Percentiles rank a stretch among this genome's conserved stretches.
Conservation (phyloP, 2,113 vertebrate genomes). For the Catharus minimus region DNA sequence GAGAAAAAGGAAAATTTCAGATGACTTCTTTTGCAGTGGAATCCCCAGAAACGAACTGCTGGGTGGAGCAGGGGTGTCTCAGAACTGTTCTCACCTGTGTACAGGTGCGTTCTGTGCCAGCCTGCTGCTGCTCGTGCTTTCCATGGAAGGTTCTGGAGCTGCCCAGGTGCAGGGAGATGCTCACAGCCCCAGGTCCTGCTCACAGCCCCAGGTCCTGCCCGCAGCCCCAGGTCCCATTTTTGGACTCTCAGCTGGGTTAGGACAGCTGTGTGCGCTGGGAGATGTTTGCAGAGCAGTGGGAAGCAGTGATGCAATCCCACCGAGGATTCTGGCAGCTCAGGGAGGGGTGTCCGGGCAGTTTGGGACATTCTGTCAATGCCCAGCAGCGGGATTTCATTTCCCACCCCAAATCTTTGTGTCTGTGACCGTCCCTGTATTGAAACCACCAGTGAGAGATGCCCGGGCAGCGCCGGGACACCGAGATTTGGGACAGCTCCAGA, state of each 20-base stretch:
- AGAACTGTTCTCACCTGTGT: accelerated
- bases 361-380: accelerated
- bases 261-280: accelerated
- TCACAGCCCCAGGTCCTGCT: not conserved
- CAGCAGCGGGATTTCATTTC: not conserved
- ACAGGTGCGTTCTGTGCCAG: accelerated
- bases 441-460: accelerated
- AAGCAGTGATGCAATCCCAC: accelerated
- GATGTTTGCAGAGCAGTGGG: accelerated
- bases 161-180: accelerated
- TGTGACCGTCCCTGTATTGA: not conserved
- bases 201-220: too few species aligned
- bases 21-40: not conserved
- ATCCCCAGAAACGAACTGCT: accelerated
- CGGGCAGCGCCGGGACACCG: not conserved
- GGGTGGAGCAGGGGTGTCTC: accelerated
- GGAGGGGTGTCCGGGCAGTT: too few species aligned
- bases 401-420: not conserved
- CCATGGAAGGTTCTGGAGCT: not conserved
- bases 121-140: accelerated
- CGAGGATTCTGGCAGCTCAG: not conserved
- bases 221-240: not conserved
- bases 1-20: not conserved
- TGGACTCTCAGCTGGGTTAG: not conserved
- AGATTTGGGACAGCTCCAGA: accelerated